Evolutionary conservation across 2,113 vertebrate genomes (phyloP).

Genomic region (Sigmodon hispidus): DNA sequence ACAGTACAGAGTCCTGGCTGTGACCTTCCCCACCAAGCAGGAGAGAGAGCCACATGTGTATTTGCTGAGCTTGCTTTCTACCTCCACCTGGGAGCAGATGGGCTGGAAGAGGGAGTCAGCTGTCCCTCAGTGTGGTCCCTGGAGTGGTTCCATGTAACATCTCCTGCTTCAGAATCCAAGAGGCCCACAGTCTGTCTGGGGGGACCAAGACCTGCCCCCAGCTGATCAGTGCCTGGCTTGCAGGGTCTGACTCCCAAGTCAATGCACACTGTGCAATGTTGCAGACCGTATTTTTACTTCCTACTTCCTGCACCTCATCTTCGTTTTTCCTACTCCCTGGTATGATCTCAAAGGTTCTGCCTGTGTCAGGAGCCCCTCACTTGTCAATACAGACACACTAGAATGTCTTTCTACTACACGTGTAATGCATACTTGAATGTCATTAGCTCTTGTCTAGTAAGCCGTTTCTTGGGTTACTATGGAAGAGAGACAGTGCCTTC

Average conservation of each 20-base stretch:
- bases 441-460: neutral
- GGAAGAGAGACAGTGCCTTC: neutral
- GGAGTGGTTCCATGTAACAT: neutral
- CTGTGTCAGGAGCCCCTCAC: neutral
- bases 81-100: too few species aligned
- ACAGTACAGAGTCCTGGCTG: neutral
- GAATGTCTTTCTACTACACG: too few species aligned
- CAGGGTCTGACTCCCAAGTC: neutral
- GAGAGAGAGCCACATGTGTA: neutral
- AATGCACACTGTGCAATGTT: too few species aligned
- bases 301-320: accelerated
- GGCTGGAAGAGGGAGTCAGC: neutral
- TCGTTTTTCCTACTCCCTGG: neutral
- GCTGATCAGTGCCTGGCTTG: neutral
- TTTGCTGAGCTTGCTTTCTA: too few species aligned
- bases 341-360: neutral
- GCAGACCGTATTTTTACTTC: too few species aligned
- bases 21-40: neutral
- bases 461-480: neutral
- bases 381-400: neutral
- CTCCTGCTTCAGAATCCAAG: neutral
- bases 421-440: neutral
- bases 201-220: neutral
- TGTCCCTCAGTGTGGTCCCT: neutral
- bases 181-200: neutral